Conservation (phyloP, 1,140 invertebrate genomes). For the Acarapis woodi region DNA sequence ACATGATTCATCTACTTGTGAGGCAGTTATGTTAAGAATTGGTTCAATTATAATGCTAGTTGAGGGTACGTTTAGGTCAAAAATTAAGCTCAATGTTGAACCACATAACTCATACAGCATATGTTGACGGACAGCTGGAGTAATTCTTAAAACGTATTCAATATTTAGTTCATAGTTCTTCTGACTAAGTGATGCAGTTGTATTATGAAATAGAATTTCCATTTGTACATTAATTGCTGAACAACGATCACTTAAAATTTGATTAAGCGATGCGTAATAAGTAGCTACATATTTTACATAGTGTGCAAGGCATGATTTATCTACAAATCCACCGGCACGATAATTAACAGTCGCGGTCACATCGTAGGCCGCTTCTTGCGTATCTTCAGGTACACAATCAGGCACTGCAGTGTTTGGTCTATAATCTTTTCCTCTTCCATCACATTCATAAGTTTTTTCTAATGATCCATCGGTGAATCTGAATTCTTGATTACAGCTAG, state of each 20-base stretch:
- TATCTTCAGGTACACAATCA: conserved; percentile 75
- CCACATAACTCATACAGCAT: conserved; percentile 79
- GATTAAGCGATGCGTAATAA: conserved; percentile 46
- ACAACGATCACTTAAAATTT: conserved; percentile 55
- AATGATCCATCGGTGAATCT: conserved; percentile 67
- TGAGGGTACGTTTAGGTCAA: conserved; percentile 68
- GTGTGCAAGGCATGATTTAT: conserved; percentile 43
- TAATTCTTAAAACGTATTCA: conserved; percentile 55
- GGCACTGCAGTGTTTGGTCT: conserved; percentile 53
- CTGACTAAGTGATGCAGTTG: conserved; percentile 25
- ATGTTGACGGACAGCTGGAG: conserved; percentile 51
- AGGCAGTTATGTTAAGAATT: conserved; percentile 48
- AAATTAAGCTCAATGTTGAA: conserved; percentile 65
- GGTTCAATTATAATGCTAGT: conserved; percentile 68
- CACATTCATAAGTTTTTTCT: conserved; percentile 53
- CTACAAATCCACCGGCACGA: conserved; percentile 55
- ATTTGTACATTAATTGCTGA: conserved; percentile 79
- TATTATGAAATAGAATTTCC: conserved; percentile 61
- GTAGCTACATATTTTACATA: conserved; percentile 54
- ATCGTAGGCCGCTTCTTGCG: conserved; percentile 71
- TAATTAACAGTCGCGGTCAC: conserved; percentile 63
- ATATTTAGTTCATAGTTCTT: conserved; percentile 12
- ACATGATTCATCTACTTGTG: conserved; percentile 50
- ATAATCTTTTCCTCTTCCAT: conserved; percentile 38
- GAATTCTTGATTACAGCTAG: conserved; percentile 61